Base-by-base conservation (phyloP, 2,888 invertebrate species). In the Brachynemurus nebulosus region DNA sequence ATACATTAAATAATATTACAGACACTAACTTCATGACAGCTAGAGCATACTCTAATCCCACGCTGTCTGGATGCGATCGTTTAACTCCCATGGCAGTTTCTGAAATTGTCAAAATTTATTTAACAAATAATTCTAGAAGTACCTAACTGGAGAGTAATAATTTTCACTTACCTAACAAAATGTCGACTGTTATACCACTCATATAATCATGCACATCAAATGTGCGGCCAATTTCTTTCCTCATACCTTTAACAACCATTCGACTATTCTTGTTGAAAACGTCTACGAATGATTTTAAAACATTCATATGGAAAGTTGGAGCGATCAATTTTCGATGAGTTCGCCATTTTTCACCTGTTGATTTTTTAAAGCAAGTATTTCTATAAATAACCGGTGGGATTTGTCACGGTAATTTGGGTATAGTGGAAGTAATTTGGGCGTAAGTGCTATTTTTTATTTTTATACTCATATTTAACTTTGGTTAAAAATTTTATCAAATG, bases 11-110 rank as follows among this genome's bases (percentile, higher is more conserved):
- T 6, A 33, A 14, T 33, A 33, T 33, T 14, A 33, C 16, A 42
- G 21, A 20, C 39, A 57, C 63, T 62, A 57, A 71, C 72, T 70
- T 67, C 71, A 73, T 72, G 2, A 72, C 72, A 35, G 72, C 71
- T 56, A 66, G 61, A 1, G 72, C 72, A 48, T 72, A 73, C 38
- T 70, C 68, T 45, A 62, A 69, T 44, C 71, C 70, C 47, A 63
- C 64, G 42, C 67, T 65, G 43, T 68, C 63, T 45, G 67, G 67
- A 2, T 64, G 58, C 11, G 59, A 60, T 33, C 62, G 64, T 40
- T 60, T 64, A 4, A 72, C 63, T 9, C 73, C 73, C 73, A 73
- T 73, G 0, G 70, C 73, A 21, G 73, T 72, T 59, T 70, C 71
- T 66, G 48, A 9, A 52, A 55, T 11, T n/a, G n/a, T n/a, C n/a